These are phyloP conservation scores for Aphelinus atriplicis DNA, from an alignment of 1,140 invertebrate genomes.

Conservation along the genomic window DNA sequence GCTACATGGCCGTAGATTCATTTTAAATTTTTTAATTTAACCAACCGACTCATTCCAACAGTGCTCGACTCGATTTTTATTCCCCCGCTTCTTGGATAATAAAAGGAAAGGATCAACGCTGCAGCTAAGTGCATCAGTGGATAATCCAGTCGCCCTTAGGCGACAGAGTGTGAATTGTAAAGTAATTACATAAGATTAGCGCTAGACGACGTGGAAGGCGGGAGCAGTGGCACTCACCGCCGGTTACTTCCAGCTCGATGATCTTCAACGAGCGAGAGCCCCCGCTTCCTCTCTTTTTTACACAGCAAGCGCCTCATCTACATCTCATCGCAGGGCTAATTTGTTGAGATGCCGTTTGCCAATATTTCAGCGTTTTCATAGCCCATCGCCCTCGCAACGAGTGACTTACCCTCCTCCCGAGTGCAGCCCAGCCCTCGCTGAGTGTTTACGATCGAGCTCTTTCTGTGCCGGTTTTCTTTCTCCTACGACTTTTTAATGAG, in stretches of 20 bases:
- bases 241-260: constrained; percentile 66
- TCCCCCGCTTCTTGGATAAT: too few species aligned
- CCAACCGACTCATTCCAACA: too few species aligned
- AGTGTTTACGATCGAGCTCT: constrained; percentile 23
- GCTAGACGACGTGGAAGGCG: constrained; percentile 43
- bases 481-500: neutral
- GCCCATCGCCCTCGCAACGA: constrained; percentile 7
- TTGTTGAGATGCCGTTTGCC: constrained; percentile 67
- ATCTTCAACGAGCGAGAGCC: constrained; percentile 59
- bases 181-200: constrained; percentile 68
- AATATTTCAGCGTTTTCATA: constrained; percentile 59
- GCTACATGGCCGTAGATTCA: too few species aligned
- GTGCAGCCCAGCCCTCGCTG: neutral
- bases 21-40: too few species aligned
- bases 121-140: too few species aligned
- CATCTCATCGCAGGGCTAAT: constrained; percentile 64
- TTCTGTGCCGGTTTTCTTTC: neutral
- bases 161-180: constrained; percentile 64
- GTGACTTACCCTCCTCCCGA: constrained; percentile 5
- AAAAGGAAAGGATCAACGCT: too few species aligned
- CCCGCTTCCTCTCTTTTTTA: too few species aligned
- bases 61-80: too few species aligned
- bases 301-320: constrained; percentile 53
- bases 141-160: constrained; percentile 14
- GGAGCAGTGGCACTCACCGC: constrained; percentile 57